phyloP scores from a whole-genome alignment of 2,113 vertebrate genomes.

The Oryzias curvinotus region DNA sequence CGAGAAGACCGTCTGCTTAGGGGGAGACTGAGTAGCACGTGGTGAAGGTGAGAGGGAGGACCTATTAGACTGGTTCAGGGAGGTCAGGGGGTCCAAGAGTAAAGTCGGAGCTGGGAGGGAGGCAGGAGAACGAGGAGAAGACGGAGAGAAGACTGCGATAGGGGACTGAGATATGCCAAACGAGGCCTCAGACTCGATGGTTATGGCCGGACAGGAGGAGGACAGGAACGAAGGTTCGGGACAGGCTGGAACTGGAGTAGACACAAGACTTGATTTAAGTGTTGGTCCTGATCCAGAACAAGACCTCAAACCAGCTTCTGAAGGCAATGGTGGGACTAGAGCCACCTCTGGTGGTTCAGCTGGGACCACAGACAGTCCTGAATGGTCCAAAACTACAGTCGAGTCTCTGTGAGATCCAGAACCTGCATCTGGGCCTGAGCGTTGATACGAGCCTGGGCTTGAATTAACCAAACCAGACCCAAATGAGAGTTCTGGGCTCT shows the following conservation, averaged over 20 bases:
- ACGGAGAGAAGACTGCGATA: slow-evolving; percentile 2
- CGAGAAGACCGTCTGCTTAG: slow-evolving; percentile 79
- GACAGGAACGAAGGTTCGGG: neutral
- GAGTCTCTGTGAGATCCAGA: slow-evolving; percentile 6
- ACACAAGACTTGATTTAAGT: neutral
- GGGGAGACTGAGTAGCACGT: slow-evolving; percentile 56
- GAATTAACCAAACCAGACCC: slow-evolving; percentile 4
- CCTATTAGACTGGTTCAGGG: slow-evolving; percentile 47
- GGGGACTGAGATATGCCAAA: slow-evolving; percentile 1
- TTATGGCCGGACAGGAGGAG: slow-evolving; percentile 49
- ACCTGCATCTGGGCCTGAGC: neutral
- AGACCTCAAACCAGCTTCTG: slow-evolving; percentile 3
- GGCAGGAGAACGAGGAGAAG: slow-evolving; percentile 14
- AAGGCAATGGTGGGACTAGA: slow-evolving; percentile 4
- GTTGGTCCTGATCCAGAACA: slow-evolving; percentile 8
- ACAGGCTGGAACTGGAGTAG: neutral
- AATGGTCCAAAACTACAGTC: neutral
- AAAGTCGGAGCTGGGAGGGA: slow-evolving; percentile 37
- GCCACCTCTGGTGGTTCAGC: slow-evolving; percentile 2
- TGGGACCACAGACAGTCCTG: slow-evolving; percentile 1
- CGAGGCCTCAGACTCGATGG: slow-evolving; percentile 39
- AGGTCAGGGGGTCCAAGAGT: slow-evolving; percentile 56
- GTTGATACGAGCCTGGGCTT: neutral
- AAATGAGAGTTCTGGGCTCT: slow-evolving; percentile 16
- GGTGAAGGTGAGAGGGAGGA: slow-evolving; percentile 61